Conservation (phyloP, 2,113 vertebrate genomes). For the Eclectus roratus region DNA sequence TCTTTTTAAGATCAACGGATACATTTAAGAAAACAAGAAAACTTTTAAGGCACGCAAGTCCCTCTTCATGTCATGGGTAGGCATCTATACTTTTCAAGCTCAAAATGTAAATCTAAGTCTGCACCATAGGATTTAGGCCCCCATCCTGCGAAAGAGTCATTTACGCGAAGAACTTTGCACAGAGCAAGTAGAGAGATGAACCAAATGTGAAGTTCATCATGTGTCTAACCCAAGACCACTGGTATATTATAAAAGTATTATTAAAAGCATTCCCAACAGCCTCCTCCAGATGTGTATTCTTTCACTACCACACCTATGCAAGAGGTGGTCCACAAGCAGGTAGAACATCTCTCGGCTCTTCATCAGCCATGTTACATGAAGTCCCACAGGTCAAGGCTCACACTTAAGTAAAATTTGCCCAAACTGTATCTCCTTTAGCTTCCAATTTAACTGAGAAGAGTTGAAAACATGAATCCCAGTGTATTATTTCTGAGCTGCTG, state of each 20-base stretch:
- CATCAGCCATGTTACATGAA: neutral
- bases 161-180: neutral
- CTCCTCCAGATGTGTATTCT: neutral
- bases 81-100: neutral
- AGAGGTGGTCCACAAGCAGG: neutral
- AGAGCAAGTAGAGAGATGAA: neutral
- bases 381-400: neutral
- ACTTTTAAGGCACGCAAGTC: neutral
- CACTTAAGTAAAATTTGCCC: neutral
- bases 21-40: neutral
- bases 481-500: neutral
- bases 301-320: neutral
- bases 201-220: neutral
- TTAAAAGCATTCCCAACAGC: neutral
- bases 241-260: neutral
- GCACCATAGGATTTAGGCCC: neutral
- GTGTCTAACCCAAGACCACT: neutral
- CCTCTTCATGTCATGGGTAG: neutral
- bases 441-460: neutral
- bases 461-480: neutral
- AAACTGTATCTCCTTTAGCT: neutral
- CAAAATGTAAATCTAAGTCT: neutral
- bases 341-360: neutral
- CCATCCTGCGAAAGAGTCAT: neutral
- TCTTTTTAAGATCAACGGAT: neutral